Base-by-base conservation (phyloP, 2,113 vertebrate species). In the Tyto alba region DNA sequence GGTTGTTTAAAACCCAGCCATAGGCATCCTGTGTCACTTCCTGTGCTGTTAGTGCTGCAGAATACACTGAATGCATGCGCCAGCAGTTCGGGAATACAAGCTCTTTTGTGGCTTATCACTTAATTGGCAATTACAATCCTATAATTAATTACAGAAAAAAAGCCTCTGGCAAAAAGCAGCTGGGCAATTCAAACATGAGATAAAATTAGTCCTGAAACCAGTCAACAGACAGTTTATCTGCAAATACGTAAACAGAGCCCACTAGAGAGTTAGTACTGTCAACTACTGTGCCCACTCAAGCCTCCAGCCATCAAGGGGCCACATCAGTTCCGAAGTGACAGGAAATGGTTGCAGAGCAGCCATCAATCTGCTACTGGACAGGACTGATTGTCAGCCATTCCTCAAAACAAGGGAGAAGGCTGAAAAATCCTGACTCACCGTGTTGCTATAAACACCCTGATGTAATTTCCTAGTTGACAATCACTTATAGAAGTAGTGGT, bases 61-160 rank as follows among this genome's bases (percentile, higher is more conserved):
- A 59, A 47, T 48, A 12, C 60, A 91, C 80, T 71, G 89, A 63
- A 80, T 21, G 14, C 45, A 60, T 30, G 53, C 81, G 75, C 55
- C n/a, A 67, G 45, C 78, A 47, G 8, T 53, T 94, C 64, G 90
- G 84, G 92, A 95, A 93, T 62, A 88, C 45, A 72, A 74, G 90
- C 27, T 89, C 89, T 97, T 78, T 75, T 93, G 77, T 79, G 88
- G 59, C 59, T 97, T 72, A 91, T 82, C 92, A 59, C 91, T 95
- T 96, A 97, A 93, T 83, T 97, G 95, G 87, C 83, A 96, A 97
- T 97, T 97, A 96, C 72, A 96, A 92, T 89, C 53, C 88, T 96
- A 95, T 97, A 90, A 95, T 97, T 95, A 96, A 95, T 77, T 83
- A 91, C 57, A 90, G 69, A 60, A 80, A 86, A 94, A 90, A 95